phyloP scores from a whole-genome alignment of 2,797 vertebrate species.

The Phrynocephalus forsythii region DNA sequence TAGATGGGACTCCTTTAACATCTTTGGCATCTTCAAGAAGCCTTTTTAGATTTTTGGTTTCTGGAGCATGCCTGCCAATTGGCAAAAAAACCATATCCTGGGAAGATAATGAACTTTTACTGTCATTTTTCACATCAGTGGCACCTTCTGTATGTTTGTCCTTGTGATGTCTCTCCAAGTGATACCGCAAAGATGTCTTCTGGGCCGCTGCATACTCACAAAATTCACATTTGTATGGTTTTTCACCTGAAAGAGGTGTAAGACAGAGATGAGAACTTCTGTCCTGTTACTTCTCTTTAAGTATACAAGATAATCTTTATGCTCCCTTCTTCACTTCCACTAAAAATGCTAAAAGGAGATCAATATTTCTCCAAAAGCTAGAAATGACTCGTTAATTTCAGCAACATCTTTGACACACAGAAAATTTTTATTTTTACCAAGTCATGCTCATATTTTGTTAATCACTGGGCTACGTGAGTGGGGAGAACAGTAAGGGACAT shows the following conservation, averaged over 20 bases:
- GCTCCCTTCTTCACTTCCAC: not conserved
- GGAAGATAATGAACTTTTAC: conserved; percentile 70
- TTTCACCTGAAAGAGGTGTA: conserved; percentile 88
- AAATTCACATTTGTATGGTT: conserved; percentile 95
- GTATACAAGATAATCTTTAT: fast-evolving
- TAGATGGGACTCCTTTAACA: conserved; percentile 67
- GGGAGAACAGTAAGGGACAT: too few species aligned
- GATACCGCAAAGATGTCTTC: conserved; percentile 96
- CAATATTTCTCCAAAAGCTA: conserved; percentile 40
- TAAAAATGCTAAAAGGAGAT: not conserved
- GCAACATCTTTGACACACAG: not conserved
- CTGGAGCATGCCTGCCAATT: conserved; percentile 67
- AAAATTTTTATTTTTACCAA: fast-evolving
- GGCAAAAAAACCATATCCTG: conserved; percentile 68
- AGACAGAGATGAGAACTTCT: not conserved
- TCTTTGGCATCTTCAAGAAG: conserved; percentile 78
- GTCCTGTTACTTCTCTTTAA: not conserved
- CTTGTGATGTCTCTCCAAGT: conserved; percentile 94
- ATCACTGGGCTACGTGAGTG: conserved; percentile 34
- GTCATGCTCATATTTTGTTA: conserved; percentile 40
- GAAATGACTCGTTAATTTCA: conserved; percentile 52
- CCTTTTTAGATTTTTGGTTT: conserved; percentile 77
- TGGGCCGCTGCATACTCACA: conserved; percentile 97
- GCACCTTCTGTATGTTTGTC: conserved; percentile 80
- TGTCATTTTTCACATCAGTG: conserved; percentile 76